These are phyloP conservation scores for Helobdella robusta DNA, from an alignment of 2,888 invertebrate species.

Conservation along the genomic window DNA sequence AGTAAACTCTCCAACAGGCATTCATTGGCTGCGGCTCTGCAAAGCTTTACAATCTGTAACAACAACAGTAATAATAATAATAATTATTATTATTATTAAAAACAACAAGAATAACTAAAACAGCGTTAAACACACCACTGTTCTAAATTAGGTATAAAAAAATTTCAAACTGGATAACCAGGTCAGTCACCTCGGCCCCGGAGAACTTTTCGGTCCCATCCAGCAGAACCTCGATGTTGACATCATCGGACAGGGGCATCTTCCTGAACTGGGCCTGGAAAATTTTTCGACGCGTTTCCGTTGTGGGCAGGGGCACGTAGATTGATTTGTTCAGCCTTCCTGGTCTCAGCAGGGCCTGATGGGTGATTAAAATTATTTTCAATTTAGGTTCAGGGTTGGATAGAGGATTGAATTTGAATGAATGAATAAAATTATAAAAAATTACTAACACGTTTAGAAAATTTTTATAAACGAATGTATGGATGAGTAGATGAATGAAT, in stretches of 20 bases:
- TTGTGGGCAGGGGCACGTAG: conserved; percentile 83
- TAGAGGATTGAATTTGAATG: background rate
- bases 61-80: too few species aligned
- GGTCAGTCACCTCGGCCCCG: conserved; percentile 67
- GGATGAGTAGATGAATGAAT: too few species aligned
- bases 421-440: background rate
- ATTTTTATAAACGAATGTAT: background rate
- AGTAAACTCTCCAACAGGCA: too few species aligned
- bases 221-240: conserved; percentile 61
- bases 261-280: conserved; percentile 65
- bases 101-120: too few species aligned
- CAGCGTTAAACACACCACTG: too few species aligned
- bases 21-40: too few species aligned
- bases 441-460: background rate
- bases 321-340: conserved; percentile 81
- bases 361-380: background rate
- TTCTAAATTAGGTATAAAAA: too few species aligned
- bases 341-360: conserved; percentile 72
- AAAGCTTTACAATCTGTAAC: too few species aligned
- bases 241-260: conserved; percentile 59
- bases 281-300: conserved; percentile 68
- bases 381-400: background rate
- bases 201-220: conserved; percentile 69
- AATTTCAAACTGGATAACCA: too few species aligned
- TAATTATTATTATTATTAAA: too few species aligned